Percentiles rank a stretch among this genome's conserved stretches.
These are phyloP conservation scores for Anolis carolinensis DNA, from an alignment of 2,113 vertebrate species.

Conservation along the genomic window DNA sequence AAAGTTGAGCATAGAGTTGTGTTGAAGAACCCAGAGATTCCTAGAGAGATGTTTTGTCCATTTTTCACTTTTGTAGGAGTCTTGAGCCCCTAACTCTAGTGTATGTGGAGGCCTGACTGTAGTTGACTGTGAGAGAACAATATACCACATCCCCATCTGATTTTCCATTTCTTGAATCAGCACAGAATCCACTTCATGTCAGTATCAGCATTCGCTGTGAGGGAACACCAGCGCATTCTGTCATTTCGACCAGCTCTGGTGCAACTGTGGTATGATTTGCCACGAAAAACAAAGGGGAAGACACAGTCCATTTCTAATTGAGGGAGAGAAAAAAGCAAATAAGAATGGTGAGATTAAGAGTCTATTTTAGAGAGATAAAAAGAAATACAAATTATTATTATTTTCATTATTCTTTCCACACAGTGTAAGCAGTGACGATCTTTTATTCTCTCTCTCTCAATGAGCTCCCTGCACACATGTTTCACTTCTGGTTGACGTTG, in stretches of 20 bases:
- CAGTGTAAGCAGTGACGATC: too few species aligned
- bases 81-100: too few species aligned
- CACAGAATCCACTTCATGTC: constrained; percentile 12
- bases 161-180: not conserved
- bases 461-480: not conserved
- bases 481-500: not conserved
- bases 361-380: too few species aligned
- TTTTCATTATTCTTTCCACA: not conserved
- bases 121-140: not conserved
- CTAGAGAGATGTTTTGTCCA: too few species aligned
- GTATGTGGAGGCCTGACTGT: too few species aligned
- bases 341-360: not conserved
- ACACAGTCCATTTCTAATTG: constrained; percentile 11
- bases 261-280: constrained; percentile 6
- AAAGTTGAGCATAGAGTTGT: too few species aligned
- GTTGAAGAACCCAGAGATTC: too few species aligned
- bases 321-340: too few species aligned
- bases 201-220: not conserved
- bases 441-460: too few species aligned
- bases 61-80: too few species aligned
- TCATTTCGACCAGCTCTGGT: constrained; percentile 3
- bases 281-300: constrained; percentile 24
- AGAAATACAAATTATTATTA: too few species aligned
- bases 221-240: constrained; percentile 2
- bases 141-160: not conserved